phyloP scores from a whole-genome alignment of 2,888 invertebrate genomes.

The Pseudeuparius sepicola region DNA sequence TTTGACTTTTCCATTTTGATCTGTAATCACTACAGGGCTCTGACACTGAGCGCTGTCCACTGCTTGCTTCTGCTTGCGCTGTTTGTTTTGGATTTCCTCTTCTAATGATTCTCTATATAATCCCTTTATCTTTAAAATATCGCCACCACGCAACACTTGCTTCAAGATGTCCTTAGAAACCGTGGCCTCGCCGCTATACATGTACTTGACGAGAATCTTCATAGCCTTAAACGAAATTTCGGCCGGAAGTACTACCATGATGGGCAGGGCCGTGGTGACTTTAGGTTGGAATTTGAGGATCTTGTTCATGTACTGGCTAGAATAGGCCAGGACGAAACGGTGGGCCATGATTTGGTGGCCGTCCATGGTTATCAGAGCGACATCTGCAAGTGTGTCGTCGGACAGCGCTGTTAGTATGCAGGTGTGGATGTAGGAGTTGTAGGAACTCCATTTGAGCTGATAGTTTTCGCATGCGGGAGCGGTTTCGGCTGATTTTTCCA shows the following conservation, averaged over 20 bases:
- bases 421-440: slow-evolving; percentile 70
- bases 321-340: slow-evolving; percentile 74
- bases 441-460: slow-evolving; percentile 83
- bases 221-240: slow-evolving; percentile 72
- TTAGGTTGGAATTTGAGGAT: slow-evolving; percentile 40
- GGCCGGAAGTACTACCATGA: slow-evolving; percentile 67
- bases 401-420: slow-evolving; percentile 64
- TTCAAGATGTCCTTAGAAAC: slow-evolving; percentile 77
- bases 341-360: slow-evolving; percentile 76
- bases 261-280: slow-evolving; percentile 34
- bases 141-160: slow-evolving; percentile 71
- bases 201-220: slow-evolving; percentile 74
- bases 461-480: slow-evolving; percentile 64
- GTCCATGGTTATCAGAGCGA: slow-evolving; percentile 66
- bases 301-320: slow-evolving; percentile 57
- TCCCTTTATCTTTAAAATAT: slow-evolving; percentile 70
- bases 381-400: slow-evolving; percentile 75
- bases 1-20: background rate
- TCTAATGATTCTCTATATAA: slow-evolving; percentile 55
- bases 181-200: slow-evolving; percentile 74
- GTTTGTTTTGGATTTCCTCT: slow-evolving; percentile 32
- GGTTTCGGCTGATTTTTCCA: slow-evolving; percentile 39
- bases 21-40: too few species aligned
- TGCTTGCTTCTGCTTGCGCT: slow-evolving; percentile 11
- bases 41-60: too few species aligned